Base-by-base conservation (phyloP, 30 jellyfish, hydroid and myxozoan species). In the Morbakka virulenta region DNA sequence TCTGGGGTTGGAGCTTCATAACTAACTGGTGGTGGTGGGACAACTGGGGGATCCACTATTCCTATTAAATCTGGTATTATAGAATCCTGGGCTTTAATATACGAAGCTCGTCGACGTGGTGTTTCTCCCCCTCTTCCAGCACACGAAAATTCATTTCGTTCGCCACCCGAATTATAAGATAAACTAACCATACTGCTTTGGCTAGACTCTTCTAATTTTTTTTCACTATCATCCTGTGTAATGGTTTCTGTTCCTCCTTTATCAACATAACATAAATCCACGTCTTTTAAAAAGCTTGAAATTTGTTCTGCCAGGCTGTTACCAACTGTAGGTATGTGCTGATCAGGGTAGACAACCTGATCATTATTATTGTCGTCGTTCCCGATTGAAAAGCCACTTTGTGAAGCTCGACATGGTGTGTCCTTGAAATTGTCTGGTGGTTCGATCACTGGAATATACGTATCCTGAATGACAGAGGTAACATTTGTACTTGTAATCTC, bases 21-120 rank as follows among this genome's bases (percentile, higher is more conserved):
- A 41, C 13, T 41, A n/a, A n/a, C n/a, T 6, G 57, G 57, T 9
- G 57, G 57, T 41, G 57, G 57, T 41, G 57, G 57, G 9, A 41
- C 57, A 6, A 41, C 57, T 17, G 13, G 13, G 9, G 57, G 57
- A 9, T 41, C 13, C 57, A 6, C 57, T 6, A 17, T 9, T 9
- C 57, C 9, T 6, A 41, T 41, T 6, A 41, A 6, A 41, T 41
- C 57, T 41, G 57, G 57, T 41, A 41, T 6, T 6, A 41, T 41
- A 9, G 95, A 65, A 61, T 69, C 51, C 51, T 89, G 97, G 6
- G 98, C 98, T 30, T 79, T 84, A 21, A 83, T 53, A 72, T 91
- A 91, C 2, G 98, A 91, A 36, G 98, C 94, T 3, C 98, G 80
- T 48, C 98, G 62, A 27, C 95, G 70, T 35, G 96, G 96, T 51